Evolutionary conservation across 1,140 invertebrate species (phyloP).

Genomic region (Drosophila chauvacae): DNA sequence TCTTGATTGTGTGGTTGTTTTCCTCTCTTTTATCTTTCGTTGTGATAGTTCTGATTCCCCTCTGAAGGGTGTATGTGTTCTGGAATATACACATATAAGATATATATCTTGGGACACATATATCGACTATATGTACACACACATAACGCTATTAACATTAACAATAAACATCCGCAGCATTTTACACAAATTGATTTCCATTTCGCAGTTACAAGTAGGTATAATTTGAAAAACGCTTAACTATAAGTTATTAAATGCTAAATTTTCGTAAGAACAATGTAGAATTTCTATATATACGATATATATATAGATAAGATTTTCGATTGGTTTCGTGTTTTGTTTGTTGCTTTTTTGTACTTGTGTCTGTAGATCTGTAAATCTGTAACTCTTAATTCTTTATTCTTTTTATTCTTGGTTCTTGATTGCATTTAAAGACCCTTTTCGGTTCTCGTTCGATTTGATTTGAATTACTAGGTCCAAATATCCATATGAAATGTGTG

Average conservation of each 20-base stretch:
- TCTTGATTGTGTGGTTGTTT: slow-evolving; percentile 1
- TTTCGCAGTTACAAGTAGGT: slow-evolving; percentile 28
- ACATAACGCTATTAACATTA: slow-evolving; percentile 31
- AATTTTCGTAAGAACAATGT: slow-evolving; percentile 43
- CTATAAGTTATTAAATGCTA: slow-evolving; percentile 43
- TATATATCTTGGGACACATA: slow-evolving; percentile 56
- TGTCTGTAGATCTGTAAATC: slow-evolving; percentile 45
- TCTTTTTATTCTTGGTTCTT: slow-evolving; percentile 22
- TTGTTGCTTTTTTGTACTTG: slow-evolving; percentile 48
- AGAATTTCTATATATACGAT: slow-evolving; percentile 25
- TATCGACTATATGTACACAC: slow-evolving; percentile 38
- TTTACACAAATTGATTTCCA: slow-evolving; percentile 40
- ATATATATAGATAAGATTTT: slow-evolving; percentile 40
- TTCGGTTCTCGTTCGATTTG: slow-evolving; percentile 1
- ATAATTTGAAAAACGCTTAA: slow-evolving; percentile 44
- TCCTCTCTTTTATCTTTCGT: slow-evolving; percentile 18
- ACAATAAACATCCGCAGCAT: slow-evolving; percentile 26
- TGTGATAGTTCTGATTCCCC: slow-evolving; percentile 20
- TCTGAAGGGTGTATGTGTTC: slow-evolving; percentile 28
- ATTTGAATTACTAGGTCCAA: slow-evolving; percentile 11
- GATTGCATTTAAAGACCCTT: slow-evolving; percentile 37
- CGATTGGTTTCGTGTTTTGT: slow-evolving; percentile 52
- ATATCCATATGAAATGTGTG: slow-evolving; percentile 9
- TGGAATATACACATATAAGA: slow-evolving; percentile 55
- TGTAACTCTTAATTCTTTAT: slow-evolving; percentile 14